Base-by-base conservation (phyloP, 1,140 invertebrate species). In the Brachionus manjavacas region DNA sequence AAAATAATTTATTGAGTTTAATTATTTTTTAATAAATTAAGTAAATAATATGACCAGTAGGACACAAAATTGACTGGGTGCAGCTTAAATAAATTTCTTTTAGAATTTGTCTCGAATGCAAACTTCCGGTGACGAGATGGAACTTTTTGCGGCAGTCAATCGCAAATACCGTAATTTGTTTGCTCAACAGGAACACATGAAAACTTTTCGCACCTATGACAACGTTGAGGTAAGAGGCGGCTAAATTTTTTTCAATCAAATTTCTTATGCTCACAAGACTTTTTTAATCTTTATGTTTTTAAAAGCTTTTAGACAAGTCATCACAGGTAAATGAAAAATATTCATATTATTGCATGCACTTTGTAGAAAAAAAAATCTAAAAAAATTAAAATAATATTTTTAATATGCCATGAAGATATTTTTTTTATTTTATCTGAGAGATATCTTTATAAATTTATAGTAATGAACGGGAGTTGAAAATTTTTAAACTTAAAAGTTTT, bases 51-150 rank as follows among this genome's bases (percentile, higher is more conserved):
- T 35, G 3, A 35, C 31, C 31, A 35, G 4, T 35, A 35, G 0
- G 31, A 35, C 31, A 35, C 31, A 35, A 35, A 35, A 35, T 7
- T 35, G 31, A 7, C 6, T 7, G 31, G 31, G 31, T 35, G 7
- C 4, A 35, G 7, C 7, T 35, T 35, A 31, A 72, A 41, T 20
- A 46, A 7, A 85, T 43, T 66, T 72, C 28, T 52, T 16, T 68
- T 84, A 89, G 88, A 87, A 89, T 85, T 68, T 89, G 14, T 86
- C 86, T 16, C 86, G 84, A n/a, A 87, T 89, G 23, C 84, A 86
- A 25, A 87, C 85, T 70, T 86, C 86, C 23, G 87, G 88, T 41
- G 88, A 90, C 85, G 89, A 90, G 85, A 90, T 90, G 89, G 89
- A 90, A 85, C 85, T 90, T 85, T 90, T 87, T 86, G 88, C 87